Conservation (phyloP, 2,797 vertebrate species). For the Enteromius viviparus region DNA sequence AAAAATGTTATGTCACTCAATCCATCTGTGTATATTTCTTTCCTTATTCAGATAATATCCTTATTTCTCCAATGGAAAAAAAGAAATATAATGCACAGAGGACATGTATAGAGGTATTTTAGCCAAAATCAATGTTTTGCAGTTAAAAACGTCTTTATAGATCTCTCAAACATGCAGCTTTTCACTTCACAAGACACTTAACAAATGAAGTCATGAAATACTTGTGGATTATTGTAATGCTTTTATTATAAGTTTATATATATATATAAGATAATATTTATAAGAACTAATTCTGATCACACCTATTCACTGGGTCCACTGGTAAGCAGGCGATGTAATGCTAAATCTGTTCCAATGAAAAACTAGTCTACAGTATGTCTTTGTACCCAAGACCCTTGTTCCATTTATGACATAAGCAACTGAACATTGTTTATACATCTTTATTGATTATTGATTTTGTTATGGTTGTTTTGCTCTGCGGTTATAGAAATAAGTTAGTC, state of each 20-base stretch:
- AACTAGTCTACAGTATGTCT: background rate
- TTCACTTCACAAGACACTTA: too few species aligned
- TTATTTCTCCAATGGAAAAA: background rate
- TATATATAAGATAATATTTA: too few species aligned
- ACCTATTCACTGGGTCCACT: background rate
- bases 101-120: background rate
- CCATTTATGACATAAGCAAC: conserved; percentile 17
- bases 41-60: background rate
- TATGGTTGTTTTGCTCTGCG: background rate
- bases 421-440: background rate
- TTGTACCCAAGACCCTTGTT: background rate
- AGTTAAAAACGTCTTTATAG: background rate
- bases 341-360: background rate
- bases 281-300: background rate
- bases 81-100: background rate
- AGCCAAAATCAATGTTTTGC: background rate
- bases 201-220: background rate
- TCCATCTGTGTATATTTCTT: background rate
- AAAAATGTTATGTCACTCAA: background rate
- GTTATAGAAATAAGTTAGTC: conserved; percentile 5
- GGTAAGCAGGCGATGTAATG: background rate
- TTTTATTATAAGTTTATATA: background rate
- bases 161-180: background rate
- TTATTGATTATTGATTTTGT: conserved; percentile 14
- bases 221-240: background rate